Conservation (phyloP, 2,888 invertebrate species). For the Noctua pronuba region DNA sequence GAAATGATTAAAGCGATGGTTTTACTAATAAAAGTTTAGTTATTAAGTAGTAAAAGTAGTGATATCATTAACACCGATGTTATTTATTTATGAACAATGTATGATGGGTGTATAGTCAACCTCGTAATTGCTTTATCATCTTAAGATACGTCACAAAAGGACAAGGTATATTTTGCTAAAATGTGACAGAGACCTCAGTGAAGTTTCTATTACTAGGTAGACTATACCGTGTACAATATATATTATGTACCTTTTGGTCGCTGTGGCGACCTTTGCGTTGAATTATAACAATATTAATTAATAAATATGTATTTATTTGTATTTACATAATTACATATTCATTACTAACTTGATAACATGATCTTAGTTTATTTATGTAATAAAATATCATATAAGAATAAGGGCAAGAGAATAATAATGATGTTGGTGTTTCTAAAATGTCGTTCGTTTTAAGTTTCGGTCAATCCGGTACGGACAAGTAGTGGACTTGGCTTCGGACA, state of each 20-base stretch:
- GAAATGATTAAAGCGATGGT: slow-evolving; percentile 40
- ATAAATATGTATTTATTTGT: slow-evolving; percentile 39
- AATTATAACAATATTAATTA: slow-evolving; percentile 27
- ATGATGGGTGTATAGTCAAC: not conserved
- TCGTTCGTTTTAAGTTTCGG: slow-evolving; percentile 7
- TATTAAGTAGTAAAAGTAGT: slow-evolving; percentile 59
- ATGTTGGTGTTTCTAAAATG: slow-evolving; percentile 16
- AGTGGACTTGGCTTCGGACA: not conserved
- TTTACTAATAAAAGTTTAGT: slow-evolving; percentile 60
- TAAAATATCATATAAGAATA: slow-evolving; percentile 13
- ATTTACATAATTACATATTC: slow-evolving; percentile 40
- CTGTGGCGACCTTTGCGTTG: not conserved
- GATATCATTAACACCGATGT: slow-evolving; percentile 49
- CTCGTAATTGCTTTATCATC: not conserved
- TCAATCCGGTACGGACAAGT: not conserved
- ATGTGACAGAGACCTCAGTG: not conserved
- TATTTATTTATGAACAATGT: slow-evolving; percentile 31
- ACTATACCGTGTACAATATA: slow-evolving; percentile 6
- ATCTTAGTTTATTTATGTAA: slow-evolving; percentile 27
- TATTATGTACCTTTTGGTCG: not conserved
- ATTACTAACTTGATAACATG: slow-evolving; percentile 45
- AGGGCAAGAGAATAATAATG: not conserved
- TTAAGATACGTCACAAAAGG: not conserved
- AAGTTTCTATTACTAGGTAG: not conserved
- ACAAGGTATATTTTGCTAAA: not conserved